Evolutionary conservation across 2,113 vertebrate genomes (phyloP), one percentile per base, ranked within the genome.

Genomic region (Eonycteris spelaea): DNA sequence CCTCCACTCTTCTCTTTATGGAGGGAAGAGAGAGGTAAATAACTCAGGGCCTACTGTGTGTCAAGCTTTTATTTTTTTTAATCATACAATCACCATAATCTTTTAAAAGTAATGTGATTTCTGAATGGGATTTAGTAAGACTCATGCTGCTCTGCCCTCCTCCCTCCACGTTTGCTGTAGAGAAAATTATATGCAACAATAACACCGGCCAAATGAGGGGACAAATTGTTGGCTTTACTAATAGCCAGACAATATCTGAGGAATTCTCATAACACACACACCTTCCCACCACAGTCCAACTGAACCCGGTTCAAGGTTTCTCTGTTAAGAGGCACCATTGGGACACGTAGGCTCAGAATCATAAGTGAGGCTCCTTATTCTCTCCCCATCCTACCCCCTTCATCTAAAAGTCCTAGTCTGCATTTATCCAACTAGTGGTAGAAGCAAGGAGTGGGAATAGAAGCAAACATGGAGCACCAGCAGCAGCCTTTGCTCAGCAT

Each of bases 1-100:
- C 45, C 33, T 70, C 22, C 53, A 6, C 35, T 82, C 59, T 55
- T 40, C 28, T 93, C 73, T 83, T 71, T 22, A 5, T 16, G n/a
- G 4, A 77, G n/a, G 83, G 30, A 68, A 84, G 9, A n/a, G 11
- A 80, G 19, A 91, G 7, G 38, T 75, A 95, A 95, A 92, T 77
- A 94, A 89, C 35, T 68, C n/a, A 85, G 43, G 38, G 51, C 74
- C 88, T 94, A 89, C 80, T 91, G 30, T 83, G 67, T 96, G 71
- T 88, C 48, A 59, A 87, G 71, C 7, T 80, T 73, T 74, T 57
- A 18, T 57, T 57, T 22, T 57, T 57, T 57, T 24, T 24, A 57
- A 70, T 77, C 59, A 40, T 26, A 2, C 93, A 78, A 88, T 95
- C 83, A 92, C 48, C 63, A 67, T 63, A 94, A 94, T 86, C 40